Conservation (phyloP, 2,888 invertebrate genomes). For the Xylota sylvarum region DNA sequence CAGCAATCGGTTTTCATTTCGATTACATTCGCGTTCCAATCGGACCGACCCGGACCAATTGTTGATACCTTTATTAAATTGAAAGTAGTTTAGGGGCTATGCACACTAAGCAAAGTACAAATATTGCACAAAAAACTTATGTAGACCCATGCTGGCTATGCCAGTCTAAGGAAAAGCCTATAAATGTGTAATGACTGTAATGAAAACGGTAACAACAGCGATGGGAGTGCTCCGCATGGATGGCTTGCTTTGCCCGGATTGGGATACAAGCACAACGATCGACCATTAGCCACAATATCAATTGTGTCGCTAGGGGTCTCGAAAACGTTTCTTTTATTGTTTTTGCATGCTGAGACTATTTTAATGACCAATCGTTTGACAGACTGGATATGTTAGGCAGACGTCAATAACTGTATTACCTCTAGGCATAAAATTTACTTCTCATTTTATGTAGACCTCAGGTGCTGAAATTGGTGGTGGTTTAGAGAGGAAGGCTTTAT, state of each 20-base stretch:
- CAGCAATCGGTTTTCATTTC: slow-evolving; percentile 65
- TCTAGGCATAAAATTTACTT: slow-evolving; percentile 51
- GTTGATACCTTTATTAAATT: slow-evolving; percentile 77
- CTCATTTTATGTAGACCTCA: slow-evolving; percentile 55
- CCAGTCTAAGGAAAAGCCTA: slow-evolving; percentile 65
- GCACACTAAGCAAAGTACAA: slow-evolving; percentile 40
- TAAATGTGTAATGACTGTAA: slow-evolving; percentile 73
- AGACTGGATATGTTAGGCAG: slow-evolving; percentile 61
- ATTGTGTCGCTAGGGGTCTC: slow-evolving; percentile 70
- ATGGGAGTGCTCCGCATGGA: slow-evolving; percentile 67
- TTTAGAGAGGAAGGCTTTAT: neutral
- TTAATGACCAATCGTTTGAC: slow-evolving; percentile 70
- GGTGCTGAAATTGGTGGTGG: neutral
- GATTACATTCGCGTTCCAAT: slow-evolving; percentile 62
- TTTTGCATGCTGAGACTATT: slow-evolving; percentile 50
- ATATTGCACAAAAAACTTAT: slow-evolving; percentile 59
- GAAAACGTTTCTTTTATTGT: slow-evolving; percentile 63
- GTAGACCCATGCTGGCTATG: slow-evolving; percentile 14
- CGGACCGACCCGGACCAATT: slow-evolving; percentile 57
- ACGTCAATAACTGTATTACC: slow-evolving; percentile 73
- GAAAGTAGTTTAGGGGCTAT: slow-evolving; percentile 68
- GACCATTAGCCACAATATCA: slow-evolving; percentile 60
- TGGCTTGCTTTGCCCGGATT: slow-evolving; percentile 35
- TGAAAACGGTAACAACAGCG: slow-evolving; percentile 69
- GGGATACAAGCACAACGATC: slow-evolving; percentile 35